phyloP scores from a whole-genome alignment of 2,888 invertebrate species.

The Hydrotaea diabolus region DNA sequence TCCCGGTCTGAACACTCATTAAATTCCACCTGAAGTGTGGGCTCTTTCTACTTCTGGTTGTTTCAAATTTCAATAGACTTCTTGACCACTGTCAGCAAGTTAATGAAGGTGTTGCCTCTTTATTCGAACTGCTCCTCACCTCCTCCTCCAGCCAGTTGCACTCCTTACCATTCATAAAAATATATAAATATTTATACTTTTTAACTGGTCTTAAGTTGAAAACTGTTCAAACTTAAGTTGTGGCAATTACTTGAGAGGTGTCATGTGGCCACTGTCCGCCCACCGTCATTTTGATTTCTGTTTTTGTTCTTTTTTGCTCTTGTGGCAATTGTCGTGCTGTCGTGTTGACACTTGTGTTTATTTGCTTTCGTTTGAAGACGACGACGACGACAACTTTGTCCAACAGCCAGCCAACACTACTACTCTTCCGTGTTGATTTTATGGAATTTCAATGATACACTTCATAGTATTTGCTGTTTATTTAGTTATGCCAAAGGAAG shows the following conservation, averaged over 20 bases:
- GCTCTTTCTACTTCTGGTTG: too few species aligned
- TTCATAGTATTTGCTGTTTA: constrained; percentile 43
- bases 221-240: constrained; percentile 42
- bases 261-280: constrained; percentile 26
- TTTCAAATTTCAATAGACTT: too few species aligned
- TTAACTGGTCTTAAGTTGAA: neutral
- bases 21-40: too few species aligned
- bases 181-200: neutral
- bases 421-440: constrained; percentile 48
- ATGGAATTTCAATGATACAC: constrained; percentile 38
- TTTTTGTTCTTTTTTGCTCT: too few species aligned
- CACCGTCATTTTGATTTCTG: too few species aligned
- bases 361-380: constrained; percentile 49
- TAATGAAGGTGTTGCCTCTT: too few species aligned
- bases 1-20: too few species aligned
- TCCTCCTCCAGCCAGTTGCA: too few species aligned
- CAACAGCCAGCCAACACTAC: too few species aligned
- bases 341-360: constrained; percentile 55
- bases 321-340: constrained; percentile 7
- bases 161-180: too few species aligned
- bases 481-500: neutral
- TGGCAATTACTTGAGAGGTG: constrained; percentile 61
- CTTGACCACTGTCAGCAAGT: too few species aligned
- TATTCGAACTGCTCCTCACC: too few species aligned
- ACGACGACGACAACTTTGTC: constrained; percentile 29